Evolutionary conservation across 2,797 vertebrate genomes (phyloP).

Genomic region (Cuculus canorus): DNA sequence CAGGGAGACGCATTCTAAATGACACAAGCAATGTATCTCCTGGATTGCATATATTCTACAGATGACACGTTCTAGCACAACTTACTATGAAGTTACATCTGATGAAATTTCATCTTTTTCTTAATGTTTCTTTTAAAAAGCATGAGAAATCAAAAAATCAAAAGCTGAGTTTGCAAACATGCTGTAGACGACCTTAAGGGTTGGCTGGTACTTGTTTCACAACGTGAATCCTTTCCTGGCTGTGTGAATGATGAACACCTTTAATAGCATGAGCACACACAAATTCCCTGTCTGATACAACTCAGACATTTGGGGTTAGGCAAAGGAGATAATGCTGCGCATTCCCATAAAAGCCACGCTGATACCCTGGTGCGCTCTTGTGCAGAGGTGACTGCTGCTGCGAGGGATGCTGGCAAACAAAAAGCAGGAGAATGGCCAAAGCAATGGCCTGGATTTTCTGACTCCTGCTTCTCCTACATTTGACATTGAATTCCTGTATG

Average conservation of each 20-base stretch:
- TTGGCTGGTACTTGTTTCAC: background rate
- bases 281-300: background rate
- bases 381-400: background rate
- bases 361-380: background rate
- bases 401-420: background rate
- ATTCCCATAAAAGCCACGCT: background rate
- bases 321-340: background rate
- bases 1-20: background rate
- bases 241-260: background rate
- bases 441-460: background rate
- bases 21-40: background rate
- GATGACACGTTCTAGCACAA: background rate
- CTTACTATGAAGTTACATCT: background rate
- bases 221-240: background rate
- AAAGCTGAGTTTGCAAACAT: background rate
- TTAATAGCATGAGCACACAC: background rate
- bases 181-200: background rate
- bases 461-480: background rate
- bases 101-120: background rate
- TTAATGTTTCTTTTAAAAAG: background rate
- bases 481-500: background rate
- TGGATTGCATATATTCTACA: background rate
- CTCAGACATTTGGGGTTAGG: background rate
- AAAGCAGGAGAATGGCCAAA: background rate
- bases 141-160: rapidly evolving